Evolutionary conservation across 2,888 invertebrate species (phyloP), one percentile per base, ranked within the genome.

Genomic region (Lasioglossum lativentre): DNA sequence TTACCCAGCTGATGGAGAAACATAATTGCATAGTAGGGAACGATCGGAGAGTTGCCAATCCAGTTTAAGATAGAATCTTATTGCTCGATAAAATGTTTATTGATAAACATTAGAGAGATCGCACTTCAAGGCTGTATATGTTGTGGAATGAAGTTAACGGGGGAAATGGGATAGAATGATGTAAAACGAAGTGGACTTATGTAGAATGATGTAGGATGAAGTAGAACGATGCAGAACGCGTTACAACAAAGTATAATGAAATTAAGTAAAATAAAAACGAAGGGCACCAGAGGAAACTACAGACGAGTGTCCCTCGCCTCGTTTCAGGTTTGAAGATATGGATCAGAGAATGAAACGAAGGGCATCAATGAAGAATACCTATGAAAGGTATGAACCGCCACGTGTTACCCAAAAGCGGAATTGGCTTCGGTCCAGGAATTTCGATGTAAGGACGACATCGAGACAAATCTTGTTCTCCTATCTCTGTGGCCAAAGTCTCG

Each of bases 301-400:
- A 47, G 23, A 52, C 2, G 2, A 52, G 23, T 1, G 0, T 19
- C 0, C 19, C 19, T 47, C 2, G 27, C 4, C 30, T 30, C 3
- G 2, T 30, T 63, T 30, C 19, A 63, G 5, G 8, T 19, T 30
- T 8, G n/a, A 56, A 56, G 10, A 56, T 12, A 23, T 56, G n/a
- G n/a, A 1, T 56, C 52, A 52, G 5, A 23, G 2, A 52, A 10
- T n/a, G 10, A n/a, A 56, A n/a, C n/a, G 52, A 56, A 56, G 23
- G 3, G n/a, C n/a, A 56, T 56, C 23, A n/a, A 38, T 73, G 12
- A 34, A 56, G 73, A 94, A 95, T 95, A 97, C 97, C 97, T 92
- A 97, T 96, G 82, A 96, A 91, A 10, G 97, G 96, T 75, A 97
- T 97, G 94, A 98, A 98, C 89, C 98, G 96, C 98, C 98, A 98